These are phyloP conservation scores for Anneissia japonica DNA, from an alignment of 35 echinoderm and acorn worm species.

Conservation along the genomic window DNA sequence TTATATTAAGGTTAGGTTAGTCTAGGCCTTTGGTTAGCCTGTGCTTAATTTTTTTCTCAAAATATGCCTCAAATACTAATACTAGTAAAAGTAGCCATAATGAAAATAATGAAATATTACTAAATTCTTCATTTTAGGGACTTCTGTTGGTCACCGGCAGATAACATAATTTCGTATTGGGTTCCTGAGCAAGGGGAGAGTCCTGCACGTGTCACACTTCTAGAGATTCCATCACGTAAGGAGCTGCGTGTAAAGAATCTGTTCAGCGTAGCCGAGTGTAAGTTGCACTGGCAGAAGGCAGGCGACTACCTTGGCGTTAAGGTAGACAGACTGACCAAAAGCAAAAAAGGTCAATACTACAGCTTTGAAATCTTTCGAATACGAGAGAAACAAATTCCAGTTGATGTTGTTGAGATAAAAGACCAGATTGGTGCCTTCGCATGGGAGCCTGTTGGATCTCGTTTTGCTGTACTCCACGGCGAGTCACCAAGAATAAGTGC, in stretches of 20 bases:
- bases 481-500: constrained; percentile 76
- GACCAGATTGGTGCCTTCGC: constrained; percentile 85
- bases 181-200: constrained; percentile 81
- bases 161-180: constrained; percentile 73
- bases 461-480: constrained; percentile 80
- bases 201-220: constrained; percentile 79
- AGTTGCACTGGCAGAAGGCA: constrained; percentile 91
- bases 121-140: constrained; percentile 46
- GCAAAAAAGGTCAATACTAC: constrained; percentile 80
- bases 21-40: no score
- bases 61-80: no score
- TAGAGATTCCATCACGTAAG: constrained; percentile 77
- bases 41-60: no score
- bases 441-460: constrained; percentile 85
- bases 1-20: no score
- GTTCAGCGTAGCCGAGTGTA: constrained; percentile 93
- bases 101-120: not conserved
- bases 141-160: constrained; percentile 86
- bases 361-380: constrained; percentile 99
- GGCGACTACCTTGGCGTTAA: constrained; percentile 85
- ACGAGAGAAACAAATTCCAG: constrained; percentile 85
- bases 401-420: constrained; percentile 82
- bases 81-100: no score
- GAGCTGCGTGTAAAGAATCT: constrained; percentile 88
- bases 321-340: constrained; percentile 80